Conservation (phyloP, 2,888 invertebrate species). For the Allygus modestus region DNA sequence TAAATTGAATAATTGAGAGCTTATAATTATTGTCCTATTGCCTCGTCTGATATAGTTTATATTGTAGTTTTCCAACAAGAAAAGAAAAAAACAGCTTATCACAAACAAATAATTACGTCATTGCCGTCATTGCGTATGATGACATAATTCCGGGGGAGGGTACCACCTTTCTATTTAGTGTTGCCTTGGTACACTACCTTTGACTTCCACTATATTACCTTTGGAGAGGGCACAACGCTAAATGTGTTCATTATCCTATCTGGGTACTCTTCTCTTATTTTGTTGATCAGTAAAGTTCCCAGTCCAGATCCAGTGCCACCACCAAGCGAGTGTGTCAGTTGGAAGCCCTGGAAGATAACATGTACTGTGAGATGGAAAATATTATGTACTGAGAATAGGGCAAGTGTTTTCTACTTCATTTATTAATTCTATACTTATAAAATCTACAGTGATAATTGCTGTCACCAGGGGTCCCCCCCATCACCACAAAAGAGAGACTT, state of each 20-base stretch:
- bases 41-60: too few relatives aligned
- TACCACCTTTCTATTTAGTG: background rate
- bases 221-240: conserved; percentile 89
- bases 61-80: too few relatives aligned
- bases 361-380: background rate
- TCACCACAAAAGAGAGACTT: too few relatives aligned
- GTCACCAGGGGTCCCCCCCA: too few relatives aligned
- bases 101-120: too few relatives aligned
- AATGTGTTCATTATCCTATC: conserved; percentile 92
- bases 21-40: too few relatives aligned
- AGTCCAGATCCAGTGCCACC: conserved; percentile 94
- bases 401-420: background rate
- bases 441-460: too few relatives aligned
- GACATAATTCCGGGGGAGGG: too few relatives aligned
- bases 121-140: too few relatives aligned
- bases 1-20: too few relatives aligned
- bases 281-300: conserved; percentile 91
- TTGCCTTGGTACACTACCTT: background rate
- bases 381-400: background rate
- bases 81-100: too few relatives aligned
- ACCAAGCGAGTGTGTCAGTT: conserved; percentile 89
- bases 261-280: conserved; percentile 92
- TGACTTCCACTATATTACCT: conserved; percentile 75
- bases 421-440: background rate
- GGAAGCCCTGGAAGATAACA: conserved; percentile 80